These are phyloP conservation scores for Eremobia ochroleuca DNA, from an alignment of 2,888 invertebrate species.

Conservation along the genomic window DNA sequence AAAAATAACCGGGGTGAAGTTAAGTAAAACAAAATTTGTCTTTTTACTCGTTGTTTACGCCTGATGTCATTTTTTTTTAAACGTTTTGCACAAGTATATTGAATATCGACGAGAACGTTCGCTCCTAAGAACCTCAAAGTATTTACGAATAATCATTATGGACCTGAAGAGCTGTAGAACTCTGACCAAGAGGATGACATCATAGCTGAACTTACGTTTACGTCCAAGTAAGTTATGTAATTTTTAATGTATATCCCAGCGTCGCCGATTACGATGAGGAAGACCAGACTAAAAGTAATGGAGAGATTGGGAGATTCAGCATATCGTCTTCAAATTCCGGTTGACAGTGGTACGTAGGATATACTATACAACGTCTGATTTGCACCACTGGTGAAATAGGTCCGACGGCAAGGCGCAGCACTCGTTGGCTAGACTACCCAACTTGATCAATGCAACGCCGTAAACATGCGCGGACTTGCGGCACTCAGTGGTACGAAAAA, in stretches of 20 bases:
- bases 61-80: neutral
- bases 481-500: neutral
- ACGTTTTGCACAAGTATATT: neutral
- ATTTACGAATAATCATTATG: neutral
- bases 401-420: neutral
- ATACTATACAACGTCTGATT: neutral
- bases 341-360: neutral
- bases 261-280: neutral
- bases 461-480: neutral
- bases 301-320: neutral
- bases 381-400: too few species aligned
- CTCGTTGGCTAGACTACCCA: neutral
- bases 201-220: neutral
- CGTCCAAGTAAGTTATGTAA: too few species aligned
- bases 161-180: conserved; percentile 1
- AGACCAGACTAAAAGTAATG: conserved; percentile 3
- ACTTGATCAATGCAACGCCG: conserved; percentile 8
- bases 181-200: neutral
- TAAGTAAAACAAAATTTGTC: neutral
- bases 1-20: conserved; percentile 20
- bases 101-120: neutral
- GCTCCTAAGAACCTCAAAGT: neutral
- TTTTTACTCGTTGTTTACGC: neutral
- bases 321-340: neutral
- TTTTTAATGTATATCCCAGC: neutral